Conservation (phyloP, 92 coral and sea anemone species). For the Micromussa lordhowensis region DNA sequence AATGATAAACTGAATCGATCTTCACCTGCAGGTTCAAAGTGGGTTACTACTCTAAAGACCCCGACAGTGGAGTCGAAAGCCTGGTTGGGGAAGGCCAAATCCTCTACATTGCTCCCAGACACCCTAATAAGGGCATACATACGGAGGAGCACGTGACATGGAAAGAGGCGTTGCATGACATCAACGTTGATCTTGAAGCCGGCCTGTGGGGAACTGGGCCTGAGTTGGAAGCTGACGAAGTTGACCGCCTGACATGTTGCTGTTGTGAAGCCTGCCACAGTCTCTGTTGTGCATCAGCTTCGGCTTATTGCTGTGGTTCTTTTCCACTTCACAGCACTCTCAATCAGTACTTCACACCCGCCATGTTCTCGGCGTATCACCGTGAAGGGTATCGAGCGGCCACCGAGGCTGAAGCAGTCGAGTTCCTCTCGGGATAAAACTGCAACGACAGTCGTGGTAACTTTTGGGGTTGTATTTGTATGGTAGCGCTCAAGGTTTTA, state of each 20-base stretch:
- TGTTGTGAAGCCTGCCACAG: constrained; percentile 41
- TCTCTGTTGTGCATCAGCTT: neutral
- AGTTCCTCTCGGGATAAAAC: constrained; percentile 7
- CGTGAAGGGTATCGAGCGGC: constrained; percentile 58
- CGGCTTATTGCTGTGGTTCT: neutral
- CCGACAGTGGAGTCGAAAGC: neutral
- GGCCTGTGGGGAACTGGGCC: constrained; percentile 69
- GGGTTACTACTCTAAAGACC: constrained; percentile 10
- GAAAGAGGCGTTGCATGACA: constrained; percentile 48
- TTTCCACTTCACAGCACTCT: constrained; percentile 4
- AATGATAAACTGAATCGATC: neutral
- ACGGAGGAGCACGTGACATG: constrained; percentile 36
- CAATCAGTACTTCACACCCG: constrained; percentile 52
- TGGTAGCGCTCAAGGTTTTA: neutral
- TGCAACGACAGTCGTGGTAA: neutral
- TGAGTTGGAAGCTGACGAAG: constrained; percentile 54
- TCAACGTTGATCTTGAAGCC: constrained; percentile 49
- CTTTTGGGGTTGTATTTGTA: too few species aligned
- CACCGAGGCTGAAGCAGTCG: constrained; percentile 15
- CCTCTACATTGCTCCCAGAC: constrained; percentile 48
- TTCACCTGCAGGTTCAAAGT: constrained; percentile 50
- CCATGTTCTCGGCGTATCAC: constrained; percentile 49
- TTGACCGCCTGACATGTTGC: constrained; percentile 58
- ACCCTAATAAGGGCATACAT: constrained; percentile 37
- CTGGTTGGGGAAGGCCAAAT: constrained; percentile 47